These are phyloP conservation scores for Bombyx mandarina DNA, from an alignment of 1,140 invertebrate species.

Conservation along the genomic window DNA sequence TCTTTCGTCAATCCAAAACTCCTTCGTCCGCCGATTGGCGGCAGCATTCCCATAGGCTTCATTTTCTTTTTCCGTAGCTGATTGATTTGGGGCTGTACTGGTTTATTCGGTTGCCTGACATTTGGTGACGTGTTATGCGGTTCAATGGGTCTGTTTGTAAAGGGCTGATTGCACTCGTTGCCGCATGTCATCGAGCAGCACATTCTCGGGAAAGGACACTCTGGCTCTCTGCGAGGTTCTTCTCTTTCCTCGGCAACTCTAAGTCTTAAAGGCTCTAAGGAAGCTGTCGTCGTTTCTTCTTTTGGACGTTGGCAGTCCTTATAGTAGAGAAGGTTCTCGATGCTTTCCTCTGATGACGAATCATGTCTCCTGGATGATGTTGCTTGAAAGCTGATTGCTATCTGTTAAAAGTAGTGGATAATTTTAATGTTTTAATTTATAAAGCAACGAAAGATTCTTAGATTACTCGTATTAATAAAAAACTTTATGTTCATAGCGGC, in stretches of 20 bases:
- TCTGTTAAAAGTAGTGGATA: background rate
- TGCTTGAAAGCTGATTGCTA: constrained; percentile 21
- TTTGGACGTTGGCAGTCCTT: constrained; percentile 44
- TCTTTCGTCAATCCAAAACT: constrained; percentile 41
- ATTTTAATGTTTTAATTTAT: background rate
- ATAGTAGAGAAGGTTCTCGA: constrained; percentile 54
- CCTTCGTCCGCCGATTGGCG: constrained; percentile 27
- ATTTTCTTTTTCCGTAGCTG: constrained; percentile 20
- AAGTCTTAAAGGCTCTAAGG: background rate
- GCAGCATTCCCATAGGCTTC: constrained; percentile 8
- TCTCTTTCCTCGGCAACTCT: background rate
- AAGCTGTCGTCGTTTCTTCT: constrained; percentile 1
- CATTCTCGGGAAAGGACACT: constrained; percentile 29
- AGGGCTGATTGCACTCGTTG: constrained; percentile 32
- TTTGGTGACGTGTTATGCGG: constrained; percentile 7
- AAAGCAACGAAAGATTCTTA: too few relatives aligned
- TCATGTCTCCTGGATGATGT: constrained; percentile 12
- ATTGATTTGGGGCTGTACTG: constrained; percentile 8
- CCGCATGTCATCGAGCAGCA: constrained; percentile 40
- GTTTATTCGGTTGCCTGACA: constrained; percentile 9
- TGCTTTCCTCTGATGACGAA: constrained; percentile 47
- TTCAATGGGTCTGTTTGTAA: constrained; percentile 10
- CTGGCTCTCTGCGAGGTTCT: constrained; percentile 7
- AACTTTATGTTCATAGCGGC: too few relatives aligned
- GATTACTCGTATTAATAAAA: too few relatives aligned